Evolutionary conservation across 1,140 invertebrate genomes (phyloP), one percentile per base, ranked within the genome.

Genomic region (Parapsyche elsis): DNA sequence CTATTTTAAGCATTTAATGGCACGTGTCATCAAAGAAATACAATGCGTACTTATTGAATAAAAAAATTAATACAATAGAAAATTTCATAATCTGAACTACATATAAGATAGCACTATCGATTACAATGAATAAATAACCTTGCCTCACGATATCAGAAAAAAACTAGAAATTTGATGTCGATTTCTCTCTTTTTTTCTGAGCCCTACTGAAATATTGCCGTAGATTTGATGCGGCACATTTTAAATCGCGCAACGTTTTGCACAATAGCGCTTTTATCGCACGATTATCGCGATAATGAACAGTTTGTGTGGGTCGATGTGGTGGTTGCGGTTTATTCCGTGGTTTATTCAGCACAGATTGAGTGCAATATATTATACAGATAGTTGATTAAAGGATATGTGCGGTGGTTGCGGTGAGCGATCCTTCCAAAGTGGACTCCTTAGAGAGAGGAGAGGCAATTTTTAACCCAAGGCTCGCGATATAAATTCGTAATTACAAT

Each of bases 381-480:
- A 75, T 75, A 46, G 73, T 57, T 24, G 73, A 75, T 75, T 49
- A 75, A 67, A 75, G 73, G 73, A 75, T 49, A 75, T 75, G 46
- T 49, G 73, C 23, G 73, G 73, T 75, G 16, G 38, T 75, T 75
- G 73, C 49, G 73, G 73, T 75, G 9, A 30, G 24, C 1, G 24
- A 75, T 75, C 73, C 73, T 75, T 57, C 53, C 49, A 49, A 57
- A 75, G 5, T 49, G 16, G 49, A 38, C 30, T 38, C 30, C 30
- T 38, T 38, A 2, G 49, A 53, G 49, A 53, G 12, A 14, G 10
- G 49, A 12, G 49, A 4, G 4, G 49, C 16, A 53, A 53, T 53
- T 53, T 53, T 53, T 53, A 53, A 53, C 49, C 49, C 45, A 46
- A 46, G 45, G 45, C 45, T 46, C 12, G 5, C 45, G 49, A 14